Percentiles rank a stretch among this genome's conserved stretches.
These are phyloP conservation scores for Hypolimnas misippus DNA, from an alignment of 2,888 invertebrate genomes.

Conservation along the genomic window DNA sequence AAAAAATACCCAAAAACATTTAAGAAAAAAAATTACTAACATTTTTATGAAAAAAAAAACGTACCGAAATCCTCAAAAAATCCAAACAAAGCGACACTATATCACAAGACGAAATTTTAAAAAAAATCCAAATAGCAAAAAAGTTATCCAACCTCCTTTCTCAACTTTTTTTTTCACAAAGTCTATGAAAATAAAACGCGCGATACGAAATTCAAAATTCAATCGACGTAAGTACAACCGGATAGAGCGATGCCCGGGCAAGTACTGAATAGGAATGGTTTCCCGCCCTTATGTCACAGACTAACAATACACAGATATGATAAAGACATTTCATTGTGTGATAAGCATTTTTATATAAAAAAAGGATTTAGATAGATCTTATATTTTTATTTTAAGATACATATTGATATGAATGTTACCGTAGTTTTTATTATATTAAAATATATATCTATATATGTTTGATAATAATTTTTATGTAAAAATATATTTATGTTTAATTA, in stretches of 20 bases:
- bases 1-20: not conserved
- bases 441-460: too few species aligned
- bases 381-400: too few species aligned
- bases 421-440: too few species aligned
- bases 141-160: slow-evolving; percentile 17
- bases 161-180: slow-evolving; percentile 23
- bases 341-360: not conserved
- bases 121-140: slow-evolving; percentile 15
- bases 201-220: slow-evolving; percentile 54
- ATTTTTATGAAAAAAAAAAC: slow-evolving; percentile 10
- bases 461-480: too few species aligned
- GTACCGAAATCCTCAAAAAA: slow-evolving; percentile 23
- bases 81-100: slow-evolving; percentile 24
- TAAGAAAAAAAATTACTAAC: not conserved
- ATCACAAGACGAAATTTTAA: slow-evolving; percentile 8
- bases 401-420: too few species aligned
- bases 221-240: slow-evolving; percentile 53
- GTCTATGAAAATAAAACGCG: slow-evolving; percentile 17
- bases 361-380: too few species aligned
- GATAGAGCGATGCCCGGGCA: slow-evolving; percentile 58
- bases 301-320: slow-evolving; percentile 45
- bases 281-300: slow-evolving; percentile 67
- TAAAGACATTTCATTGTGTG: not conserved
- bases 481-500: too few species aligned
- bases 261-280: slow-evolving; percentile 63